Evolutionary conservation across 2,113 vertebrate genomes (phyloP), one percentile per base, ranked within the genome.

Genomic region (Psilopogon haemacephalus): DNA sequence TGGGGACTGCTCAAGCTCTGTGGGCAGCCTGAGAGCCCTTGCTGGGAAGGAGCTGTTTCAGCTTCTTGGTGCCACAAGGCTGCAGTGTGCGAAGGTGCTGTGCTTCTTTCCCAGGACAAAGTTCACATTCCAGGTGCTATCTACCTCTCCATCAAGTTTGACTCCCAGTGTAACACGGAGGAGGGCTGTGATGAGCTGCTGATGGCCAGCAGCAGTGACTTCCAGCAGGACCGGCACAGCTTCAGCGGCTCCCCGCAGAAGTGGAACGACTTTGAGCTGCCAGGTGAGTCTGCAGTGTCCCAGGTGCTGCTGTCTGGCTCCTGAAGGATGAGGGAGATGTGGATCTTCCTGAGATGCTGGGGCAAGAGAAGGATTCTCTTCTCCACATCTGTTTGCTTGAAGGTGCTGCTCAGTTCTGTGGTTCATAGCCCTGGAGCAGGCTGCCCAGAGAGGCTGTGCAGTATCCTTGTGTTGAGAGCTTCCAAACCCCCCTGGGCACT

Each of bases 51-150:
- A 13, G 7, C 26, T 50, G 48, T 26, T 50, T 23, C 48, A 55
- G 18, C 52, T 56, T 40, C 35, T 68, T 42, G 26, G 30, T 18
- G 3, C 5, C 13, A 0, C 0, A 24, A 35, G 5, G 16, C 56
- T 46, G 8, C 32, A 18, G 48, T 23, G 15, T 46, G 13, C 46
- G 11, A 50, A 70, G 33, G 26, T 83, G 0, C 4, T 63, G 13
- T 77, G 35, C 85, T 91, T 68, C 2, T 87, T 90, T 33, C 59
- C 56, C 84, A 99, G 99, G 99, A 99, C 93, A 99, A 99, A 97
- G 98, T 99, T 88, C 99, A 99, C 95, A 99, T 99, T 92, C 99
- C 99, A 0, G 99, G 99, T n/a, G 99, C 99, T 69, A 99, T 99
- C 97, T 99, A 99, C 97, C 98, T 99, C 96, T 99, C 99, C 1